These are phyloP conservation scores for Ptyas mucosa DNA, from an alignment of 2,113 vertebrate genomes.

Conservation along the genomic window DNA sequence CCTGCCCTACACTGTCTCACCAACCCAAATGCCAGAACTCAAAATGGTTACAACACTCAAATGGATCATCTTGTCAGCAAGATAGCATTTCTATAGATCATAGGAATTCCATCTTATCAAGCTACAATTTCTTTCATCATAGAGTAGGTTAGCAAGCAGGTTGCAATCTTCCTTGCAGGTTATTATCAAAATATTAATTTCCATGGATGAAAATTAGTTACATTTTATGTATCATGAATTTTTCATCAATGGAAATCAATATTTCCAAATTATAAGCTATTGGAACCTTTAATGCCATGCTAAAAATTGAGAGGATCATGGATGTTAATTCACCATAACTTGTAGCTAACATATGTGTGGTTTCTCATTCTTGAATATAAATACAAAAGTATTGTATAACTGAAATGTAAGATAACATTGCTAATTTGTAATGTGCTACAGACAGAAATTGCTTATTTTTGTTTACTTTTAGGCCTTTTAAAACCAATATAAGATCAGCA, in stretches of 20 bases:
- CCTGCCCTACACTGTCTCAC: neutral
- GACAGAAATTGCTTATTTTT: neutral
- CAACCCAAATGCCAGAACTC: neutral
- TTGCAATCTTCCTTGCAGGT: neutral
- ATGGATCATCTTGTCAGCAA: neutral
- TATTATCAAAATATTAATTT: neutral
- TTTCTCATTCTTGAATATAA: neutral
- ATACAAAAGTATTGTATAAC: neutral
- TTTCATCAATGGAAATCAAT: neutral
- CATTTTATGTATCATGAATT: neutral
- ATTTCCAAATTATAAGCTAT: neutral
- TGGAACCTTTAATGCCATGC: neutral
- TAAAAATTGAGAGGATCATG: neutral
- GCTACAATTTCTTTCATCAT: neutral
- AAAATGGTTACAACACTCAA: neutral
- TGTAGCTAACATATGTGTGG: fast-evolving
- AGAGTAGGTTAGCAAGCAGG: neutral
- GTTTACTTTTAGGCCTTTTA: slow-evolving; percentile 50
- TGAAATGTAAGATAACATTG: neutral
- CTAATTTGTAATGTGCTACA: slow-evolving; percentile 14
- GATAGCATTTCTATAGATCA: neutral
- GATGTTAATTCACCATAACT: neutral
- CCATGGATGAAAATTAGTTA: neutral
- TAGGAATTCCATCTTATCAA: neutral
- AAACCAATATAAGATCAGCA: slow-evolving; percentile 51